Base-by-base conservation (phyloP, 2,113 vertebrate species). In the Lamprologus speciosus region DNA sequence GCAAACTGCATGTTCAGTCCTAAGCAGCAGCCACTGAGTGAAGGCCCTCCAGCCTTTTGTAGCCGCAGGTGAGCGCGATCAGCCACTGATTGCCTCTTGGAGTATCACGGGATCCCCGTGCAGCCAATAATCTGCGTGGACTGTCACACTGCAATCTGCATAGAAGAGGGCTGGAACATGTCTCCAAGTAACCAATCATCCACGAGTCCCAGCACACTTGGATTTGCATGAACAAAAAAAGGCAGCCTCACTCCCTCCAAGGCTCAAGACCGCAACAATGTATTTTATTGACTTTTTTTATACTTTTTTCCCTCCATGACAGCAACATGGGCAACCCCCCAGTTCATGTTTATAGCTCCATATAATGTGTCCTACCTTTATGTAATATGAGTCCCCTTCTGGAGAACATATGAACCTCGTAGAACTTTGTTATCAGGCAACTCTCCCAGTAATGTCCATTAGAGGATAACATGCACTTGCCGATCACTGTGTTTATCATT, bases 221-320 rank as follows among this genome's bases (percentile, higher is more conserved):
- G 55, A 58, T 28, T 58, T 58, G 55, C 55, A 58, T 58, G 13
- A 58, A 28, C 55, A 58, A 28, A 58, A 54, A 58, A 28, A 58
- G 55, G 23, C 55, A 58, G 55, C 1, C 55, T 58, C 13, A 28
- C 23, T 58, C 0, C 2, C 23, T 58, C 23, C 23, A 58, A 57
- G 23, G 23, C 13, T 57, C 23, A 9, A 0, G 55, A 13, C 13
- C 1, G 0, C 2, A 57, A 58, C 3, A 58, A 58, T 16, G 23
- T 58, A 58, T 58, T 58, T 58, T 28, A 28, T 58, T 57, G 0
- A 16, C 55, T 57, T 57, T 57, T 57, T 28, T 8, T 0, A 0
- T 9, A 57, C 23, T 28, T 57, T 54, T 57, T 57, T 16, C 4
- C 23, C 55, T 57, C 13, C 55, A 57, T 57, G 55, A 57, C 13